Base-by-base conservation (phyloP, 2,797 vertebrate genomes). In the Sebastes minor region DNA sequence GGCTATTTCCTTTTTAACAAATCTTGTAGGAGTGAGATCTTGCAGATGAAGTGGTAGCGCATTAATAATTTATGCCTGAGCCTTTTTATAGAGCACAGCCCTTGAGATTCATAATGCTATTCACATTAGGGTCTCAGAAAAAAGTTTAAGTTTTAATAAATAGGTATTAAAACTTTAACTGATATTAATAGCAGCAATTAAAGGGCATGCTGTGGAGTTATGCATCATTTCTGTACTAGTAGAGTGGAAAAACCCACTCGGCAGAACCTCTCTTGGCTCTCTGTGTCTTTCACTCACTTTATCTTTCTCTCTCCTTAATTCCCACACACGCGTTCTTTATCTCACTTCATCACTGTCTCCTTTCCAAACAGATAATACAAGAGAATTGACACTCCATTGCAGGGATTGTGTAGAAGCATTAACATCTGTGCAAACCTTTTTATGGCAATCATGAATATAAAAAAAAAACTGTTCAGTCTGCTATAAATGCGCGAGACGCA, bases 151-250 rank as follows among this genome's bases (percentile, higher is more conserved):
- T 93, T 94, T 93, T 95, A 94, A 95, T 95, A 95, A 95, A 96
- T 95, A 95, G 93, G 93, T 95, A 92, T 92, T 95, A 94, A 95
- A 96, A 95, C 90, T 96, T 95, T 95, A 96, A 95, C 93, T 92
- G 93, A 94, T 94, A 96, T 96, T 96, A 95, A 95, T 95, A 94
- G 93, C 84, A 22, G 46, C 94, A 94, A 95, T 95, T 95, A 95
- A 94, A 92, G 85, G 80, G 86, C 85, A 90, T 83, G 84, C 87
- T 75, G 82, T 81, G 79, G 68, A 90, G 93, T 88, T 89, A 94
- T 95, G 94, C 88, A 93, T 95, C 91, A 94, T 90, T 93, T 94
- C 92, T 89, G 91, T 84, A 83, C 76, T 86, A 85, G 77, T 86
- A 64, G 78, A 86, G 84, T 83, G 84, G 90, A 85, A 92, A 28